phyloP scores from a whole-genome alignment of 2,797 vertebrate species.

The Lepidocolaptes lacrymiger region DNA sequence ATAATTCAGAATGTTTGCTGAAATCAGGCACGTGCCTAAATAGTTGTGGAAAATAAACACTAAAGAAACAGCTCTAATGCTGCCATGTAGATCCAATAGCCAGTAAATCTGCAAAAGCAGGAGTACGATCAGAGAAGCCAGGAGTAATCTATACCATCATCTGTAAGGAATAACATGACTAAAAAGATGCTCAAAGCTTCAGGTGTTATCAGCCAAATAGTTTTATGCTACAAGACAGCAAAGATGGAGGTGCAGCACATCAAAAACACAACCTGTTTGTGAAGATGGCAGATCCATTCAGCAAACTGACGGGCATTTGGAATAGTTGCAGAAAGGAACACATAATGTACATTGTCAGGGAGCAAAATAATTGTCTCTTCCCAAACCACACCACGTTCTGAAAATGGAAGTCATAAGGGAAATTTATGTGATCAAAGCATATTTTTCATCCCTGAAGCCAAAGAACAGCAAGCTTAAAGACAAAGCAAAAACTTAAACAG shows the following conservation, averaged over 20 bases:
- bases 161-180: background rate
- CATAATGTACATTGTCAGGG: slow-evolving; percentile 97
- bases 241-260: background rate
- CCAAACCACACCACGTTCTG: slow-evolving; percentile 98
- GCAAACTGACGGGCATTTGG: slow-evolving; percentile 98
- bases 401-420: background rate
- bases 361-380: slow-evolving; percentile 99
- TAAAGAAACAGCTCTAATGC: background rate
- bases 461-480: background rate
- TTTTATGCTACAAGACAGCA: background rate
- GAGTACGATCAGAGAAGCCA: background rate
- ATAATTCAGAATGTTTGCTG: background rate
- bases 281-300: slow-evolving; percentile 98
- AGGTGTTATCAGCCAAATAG: background rate
- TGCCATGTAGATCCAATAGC: background rate
- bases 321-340: slow-evolving; percentile 97
- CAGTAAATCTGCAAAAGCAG: background rate
- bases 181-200: background rate
- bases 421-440: background rate
- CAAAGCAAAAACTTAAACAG: background rate
- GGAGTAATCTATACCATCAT: background rate
- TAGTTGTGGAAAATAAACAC: background rate
- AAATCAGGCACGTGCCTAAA: background rate
- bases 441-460: background rate
- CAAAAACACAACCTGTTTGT: slow-evolving; percentile 86